A percentile compares a stretch with the other conserved stretches of the same genome.
These are phyloP conservation scores for Potamilus streckersoni DNA, from an alignment of 1,140 invertebrate species.

Conservation along the genomic window DNA sequence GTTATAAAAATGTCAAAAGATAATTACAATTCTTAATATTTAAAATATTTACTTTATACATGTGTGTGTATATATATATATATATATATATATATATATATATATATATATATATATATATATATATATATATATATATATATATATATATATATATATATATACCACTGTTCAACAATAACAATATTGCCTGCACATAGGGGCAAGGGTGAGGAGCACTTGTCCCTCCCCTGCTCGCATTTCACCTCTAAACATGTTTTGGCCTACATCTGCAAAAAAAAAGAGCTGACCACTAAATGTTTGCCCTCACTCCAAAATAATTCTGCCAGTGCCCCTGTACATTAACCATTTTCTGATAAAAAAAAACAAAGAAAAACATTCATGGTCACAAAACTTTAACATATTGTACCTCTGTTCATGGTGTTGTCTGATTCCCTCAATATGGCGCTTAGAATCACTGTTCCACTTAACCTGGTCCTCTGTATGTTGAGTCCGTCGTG, in stretches of 20 bases:
- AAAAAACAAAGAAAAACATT: not conserved
- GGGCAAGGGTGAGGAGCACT: no score
- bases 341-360: not conserved
- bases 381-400: not conserved
- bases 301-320: no score
- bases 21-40: not conserved
- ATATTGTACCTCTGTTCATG: slow-evolving; percentile 53
- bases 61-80: not conserved
- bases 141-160: no score
- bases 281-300: no score
- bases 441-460: slow-evolving; percentile 35
- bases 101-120: no score
- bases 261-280: no score
- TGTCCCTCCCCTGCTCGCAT: no score
- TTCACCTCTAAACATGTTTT: no score
- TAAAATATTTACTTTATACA: not conserved
- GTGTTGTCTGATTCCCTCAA: slow-evolving; percentile 51
- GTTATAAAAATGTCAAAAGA: not conserved
- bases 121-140: no score
- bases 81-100: no score
- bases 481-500: slow-evolving; percentile 2
- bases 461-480: not conserved
- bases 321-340: not conserved
- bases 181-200: no score
- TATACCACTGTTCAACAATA: no score